A percentile compares a stretch with the other conserved stretches of the same genome.
Evolutionary conservation across 2,888 invertebrate genomes (phyloP).

Genomic region (Diarsia rubi): DNA sequence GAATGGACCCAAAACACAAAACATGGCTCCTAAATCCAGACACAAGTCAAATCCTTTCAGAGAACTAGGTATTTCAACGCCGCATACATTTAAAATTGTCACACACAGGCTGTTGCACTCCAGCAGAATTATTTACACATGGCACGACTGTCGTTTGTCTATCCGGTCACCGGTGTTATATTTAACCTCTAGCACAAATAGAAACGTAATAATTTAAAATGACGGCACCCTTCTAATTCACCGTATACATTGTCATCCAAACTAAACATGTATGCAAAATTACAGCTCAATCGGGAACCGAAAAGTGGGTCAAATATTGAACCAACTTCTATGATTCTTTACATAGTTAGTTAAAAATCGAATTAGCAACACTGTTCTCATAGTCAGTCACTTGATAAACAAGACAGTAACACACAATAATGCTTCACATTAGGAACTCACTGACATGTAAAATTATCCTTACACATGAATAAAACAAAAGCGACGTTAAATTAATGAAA

Average conservation of each 20-base stretch:
- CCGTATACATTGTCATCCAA: no score
- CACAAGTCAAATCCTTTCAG: not conserved
- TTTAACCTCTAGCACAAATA: not conserved
- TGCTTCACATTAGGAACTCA: not conserved
- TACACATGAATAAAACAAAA: constrained; percentile 16
- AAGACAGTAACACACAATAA: not conserved
- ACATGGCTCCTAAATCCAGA: not conserved
- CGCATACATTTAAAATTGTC: not conserved
- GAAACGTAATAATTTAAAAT: not conserved
- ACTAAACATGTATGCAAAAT: no score
- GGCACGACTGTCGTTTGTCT: not conserved
- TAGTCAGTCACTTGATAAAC: not conserved
- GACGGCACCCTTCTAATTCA: no score
- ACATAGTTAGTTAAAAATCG: not conserved
- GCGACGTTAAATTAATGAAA: constrained; percentile 16
- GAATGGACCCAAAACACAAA: not conserved
- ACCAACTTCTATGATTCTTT: no score
- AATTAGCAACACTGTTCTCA: not conserved
- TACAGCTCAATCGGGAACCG: no score
- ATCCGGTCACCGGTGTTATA: not conserved
- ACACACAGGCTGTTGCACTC: not conserved
- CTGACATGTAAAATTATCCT: constrained; percentile 14
- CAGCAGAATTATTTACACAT: constrained; percentile 6
- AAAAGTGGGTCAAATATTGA: no score
- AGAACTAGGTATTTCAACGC: not conserved